These are phyloP conservation scores for Poeciliopsis infans DNA, from an alignment of 2,797 vertebrate genomes.

Conservation along the genomic window DNA sequence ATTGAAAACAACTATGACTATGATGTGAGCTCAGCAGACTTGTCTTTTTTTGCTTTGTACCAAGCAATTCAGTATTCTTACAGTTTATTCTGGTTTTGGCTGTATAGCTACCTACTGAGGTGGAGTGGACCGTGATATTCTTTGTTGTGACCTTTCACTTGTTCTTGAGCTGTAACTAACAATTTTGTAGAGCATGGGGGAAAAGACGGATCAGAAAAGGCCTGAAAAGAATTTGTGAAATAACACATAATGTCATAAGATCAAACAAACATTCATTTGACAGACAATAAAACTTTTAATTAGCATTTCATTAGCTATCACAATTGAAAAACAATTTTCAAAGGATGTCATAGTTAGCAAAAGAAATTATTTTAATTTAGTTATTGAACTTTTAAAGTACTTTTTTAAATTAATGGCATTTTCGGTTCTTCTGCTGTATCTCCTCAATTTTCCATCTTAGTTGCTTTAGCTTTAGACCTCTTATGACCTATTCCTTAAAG, in stretches of 20 bases:
- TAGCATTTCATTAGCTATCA: not conserved
- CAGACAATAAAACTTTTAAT: not conserved
- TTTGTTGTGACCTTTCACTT: no score
- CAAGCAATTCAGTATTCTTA: not conserved
- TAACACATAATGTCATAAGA: not conserved
- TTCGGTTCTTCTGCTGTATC: conserved; percentile 7
- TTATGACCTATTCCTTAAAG: conserved; percentile 41
- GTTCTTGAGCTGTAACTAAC: no score
- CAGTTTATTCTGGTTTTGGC: not conserved
- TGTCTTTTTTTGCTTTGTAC: not conserved
- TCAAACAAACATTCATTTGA: not conserved
- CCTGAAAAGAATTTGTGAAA: no score
- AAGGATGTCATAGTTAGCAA: not conserved
- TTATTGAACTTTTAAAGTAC: not conserved
- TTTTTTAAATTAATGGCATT: not conserved
- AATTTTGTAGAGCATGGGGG: no score
- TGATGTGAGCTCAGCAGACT: not conserved
- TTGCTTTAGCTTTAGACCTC: conserved; percentile 17
- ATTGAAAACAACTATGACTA: not conserved
- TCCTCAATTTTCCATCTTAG: conserved; percentile 8
- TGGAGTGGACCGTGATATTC: not conserved
- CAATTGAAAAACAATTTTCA: not conserved
- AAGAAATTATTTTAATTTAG: no score
- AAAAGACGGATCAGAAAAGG: no score
- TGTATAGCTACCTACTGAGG: not conserved